A percentile compares a stretch with the other conserved stretches of the same genome.
These are phyloP conservation scores for Lomographa bimaculata DNA, from an alignment of 2,888 invertebrate species.

Conservation along the genomic window DNA sequence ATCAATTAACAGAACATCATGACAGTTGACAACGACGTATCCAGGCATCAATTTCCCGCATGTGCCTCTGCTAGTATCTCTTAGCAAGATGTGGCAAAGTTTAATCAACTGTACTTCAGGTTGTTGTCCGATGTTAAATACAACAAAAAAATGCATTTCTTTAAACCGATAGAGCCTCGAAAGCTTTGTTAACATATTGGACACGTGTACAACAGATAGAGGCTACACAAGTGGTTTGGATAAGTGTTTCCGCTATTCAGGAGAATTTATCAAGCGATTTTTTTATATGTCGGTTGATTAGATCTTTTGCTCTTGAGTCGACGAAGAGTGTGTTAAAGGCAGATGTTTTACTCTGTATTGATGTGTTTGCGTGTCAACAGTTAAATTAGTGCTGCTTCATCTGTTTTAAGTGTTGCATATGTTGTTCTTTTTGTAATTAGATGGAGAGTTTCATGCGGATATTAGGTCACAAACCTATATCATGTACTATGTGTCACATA, in stretches of 20 bases:
- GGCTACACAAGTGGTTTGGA: conserved; percentile 55
- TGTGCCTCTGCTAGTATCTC: too few relatives aligned
- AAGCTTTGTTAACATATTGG: conserved; percentile 63
- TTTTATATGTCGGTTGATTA: conserved; percentile 47
- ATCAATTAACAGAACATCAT: too few relatives aligned
- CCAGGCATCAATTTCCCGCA: too few relatives aligned
- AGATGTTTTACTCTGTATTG: conserved; percentile 46
- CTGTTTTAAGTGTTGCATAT: too few relatives aligned
- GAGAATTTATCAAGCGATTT: conserved; percentile 44
- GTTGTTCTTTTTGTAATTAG: too few relatives aligned
- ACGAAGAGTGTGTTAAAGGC: conserved; percentile 38
- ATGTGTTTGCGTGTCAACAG: conserved; percentile 6
- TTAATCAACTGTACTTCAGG: too few relatives aligned
- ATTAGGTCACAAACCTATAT: too few relatives aligned
- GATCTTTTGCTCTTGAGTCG: conserved; percentile 44
- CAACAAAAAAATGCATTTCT: conserved; percentile 51
- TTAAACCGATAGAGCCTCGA: conserved; percentile 55
- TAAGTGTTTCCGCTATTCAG: conserved; percentile 61
- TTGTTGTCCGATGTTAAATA: too few relatives aligned
- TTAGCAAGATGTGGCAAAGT: too few relatives aligned
- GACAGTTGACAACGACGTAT: too few relatives aligned
- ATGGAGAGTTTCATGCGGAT: too few relatives aligned
- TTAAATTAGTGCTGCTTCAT: conserved; percentile 5
- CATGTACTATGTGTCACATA: too few relatives aligned
- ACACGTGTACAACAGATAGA: conserved; percentile 69